These are phyloP conservation scores for Arctocebus calabarensis DNA, from an alignment of 2,797 vertebrate species.

Conservation along the genomic window DNA sequence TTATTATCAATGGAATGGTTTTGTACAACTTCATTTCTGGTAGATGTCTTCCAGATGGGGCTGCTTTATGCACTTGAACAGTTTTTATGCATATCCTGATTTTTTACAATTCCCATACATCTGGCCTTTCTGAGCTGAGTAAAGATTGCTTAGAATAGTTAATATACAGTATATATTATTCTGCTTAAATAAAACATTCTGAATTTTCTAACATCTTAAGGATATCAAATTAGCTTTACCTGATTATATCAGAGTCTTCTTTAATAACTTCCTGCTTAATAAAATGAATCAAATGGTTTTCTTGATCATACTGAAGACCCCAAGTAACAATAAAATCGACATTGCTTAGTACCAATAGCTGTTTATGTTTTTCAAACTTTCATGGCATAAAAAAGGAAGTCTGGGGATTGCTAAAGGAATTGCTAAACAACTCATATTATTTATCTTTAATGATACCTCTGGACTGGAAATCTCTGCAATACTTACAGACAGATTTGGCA, in stretches of 20 bases:
- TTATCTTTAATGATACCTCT: constrained; percentile 76
- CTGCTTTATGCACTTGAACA: constrained; percentile 98
- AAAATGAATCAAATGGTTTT: constrained; percentile 83
- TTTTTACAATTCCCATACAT: constrained; percentile 95
- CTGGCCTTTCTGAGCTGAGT: constrained; percentile 95
- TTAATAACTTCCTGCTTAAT: constrained; percentile 85
- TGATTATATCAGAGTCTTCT: constrained; percentile 83
- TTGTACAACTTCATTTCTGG: constrained; percentile 99
- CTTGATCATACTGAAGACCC: constrained; percentile 71
- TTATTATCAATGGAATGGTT: constrained; percentile 99
- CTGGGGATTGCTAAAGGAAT: constrained; percentile 79
- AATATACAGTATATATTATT: constrained; percentile 87
- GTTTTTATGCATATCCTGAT: constrained; percentile 98
- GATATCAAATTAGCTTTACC: constrained; percentile 83
- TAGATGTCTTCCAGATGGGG: constrained; percentile 99
- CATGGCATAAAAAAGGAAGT: constrained; percentile 79
- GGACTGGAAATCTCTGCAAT: constrained; percentile 76
- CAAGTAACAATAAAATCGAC: constrained; percentile 81
- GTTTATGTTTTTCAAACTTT: constrained; percentile 84
- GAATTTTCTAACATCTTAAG: constrained; percentile 85
- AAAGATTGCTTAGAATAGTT: constrained; percentile 91
- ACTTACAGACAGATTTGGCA: constrained; percentile 76
- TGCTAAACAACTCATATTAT: constrained; percentile 64
- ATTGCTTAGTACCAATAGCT: constrained; percentile 78
- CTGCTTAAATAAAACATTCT: constrained; percentile 87